Base-by-base conservation (phyloP, 1,140 invertebrate genomes). In the Meloidogyne chitwoodi region DNA sequence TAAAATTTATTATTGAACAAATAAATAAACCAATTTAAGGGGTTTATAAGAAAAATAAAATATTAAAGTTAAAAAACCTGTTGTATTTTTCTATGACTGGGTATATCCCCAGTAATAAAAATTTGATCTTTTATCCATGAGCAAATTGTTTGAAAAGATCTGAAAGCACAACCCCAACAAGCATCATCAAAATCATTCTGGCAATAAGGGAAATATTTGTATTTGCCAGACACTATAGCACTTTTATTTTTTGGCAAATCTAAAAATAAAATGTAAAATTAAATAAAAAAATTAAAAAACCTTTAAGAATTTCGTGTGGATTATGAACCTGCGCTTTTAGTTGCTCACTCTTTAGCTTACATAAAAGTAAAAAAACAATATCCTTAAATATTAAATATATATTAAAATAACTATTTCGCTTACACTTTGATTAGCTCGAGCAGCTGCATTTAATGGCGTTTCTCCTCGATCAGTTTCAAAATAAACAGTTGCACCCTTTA, bases 151-250 rank as follows among this genome's bases (percentile, higher is more conserved):
- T 99, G 97, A 76, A 99, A 89, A 8, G 96, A 98, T 76, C 97
- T 90, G 85, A 99, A 99, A 1, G 97, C 96, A 90, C 97, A 99
- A 19, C 97, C 97, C 97, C 97, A 99, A 31, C 95, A 95, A 88
- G 93, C 92, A 86, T 99, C 97, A 88, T 98, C 92, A 85, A 96
- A 92, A 80, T 91, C 90, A 86, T 98, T 92, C 89, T 98, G 96
- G 91, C 94, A 93, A 85, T 99, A 99, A 88, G 99, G 96, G 88
- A 95, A 92, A 89, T 99, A 99, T 1, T 91, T 89, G 88, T 98
- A 99, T 71, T 91, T 90, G 3, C 96, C 96, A 77, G 91, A 89
- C 2, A 98, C 93, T 34, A 93, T 74, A 73, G 90, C 81, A 71
- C 24, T 74, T 75, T 73, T 73, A 19, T 73, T 61, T 73, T 73